These are phyloP conservation scores for Priocnemis perturbator DNA, from an alignment of 2,888 invertebrate species.

Conservation along the genomic window DNA sequence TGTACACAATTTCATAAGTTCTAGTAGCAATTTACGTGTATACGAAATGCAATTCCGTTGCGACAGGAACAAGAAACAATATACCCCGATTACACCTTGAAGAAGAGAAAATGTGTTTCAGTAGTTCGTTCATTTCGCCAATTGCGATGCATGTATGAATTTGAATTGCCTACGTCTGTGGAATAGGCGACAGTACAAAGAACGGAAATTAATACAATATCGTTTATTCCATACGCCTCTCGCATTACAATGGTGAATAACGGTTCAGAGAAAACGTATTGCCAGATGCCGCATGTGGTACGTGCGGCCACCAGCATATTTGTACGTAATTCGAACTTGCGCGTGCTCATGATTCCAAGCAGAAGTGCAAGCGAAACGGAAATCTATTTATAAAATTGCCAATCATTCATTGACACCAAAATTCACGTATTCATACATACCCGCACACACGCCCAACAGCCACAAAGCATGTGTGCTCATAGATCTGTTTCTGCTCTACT, in stretches of 20 bases:
- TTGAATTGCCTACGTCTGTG: neutral
- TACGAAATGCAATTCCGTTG: no score
- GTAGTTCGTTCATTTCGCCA: no score
- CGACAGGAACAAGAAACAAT: no score
- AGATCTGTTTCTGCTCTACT: conserved; percentile 5
- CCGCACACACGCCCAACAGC: conserved; percentile 18
- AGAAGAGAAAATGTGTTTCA: no score
- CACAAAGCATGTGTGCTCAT: conserved; percentile 25
- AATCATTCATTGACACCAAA: conserved; percentile 30
- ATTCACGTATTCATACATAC: conserved; percentile 29
- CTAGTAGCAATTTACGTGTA: no score
- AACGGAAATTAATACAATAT: conserved; percentile 62
- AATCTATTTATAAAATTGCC: conserved; percentile 26
- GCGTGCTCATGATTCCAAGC: conserved; percentile 40
- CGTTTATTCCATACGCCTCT: conserved; percentile 63
- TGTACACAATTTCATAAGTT: no score
- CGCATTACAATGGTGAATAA: conserved; percentile 57
- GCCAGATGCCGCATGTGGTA: conserved; percentile 22
- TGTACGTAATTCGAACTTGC: conserved; percentile 38
- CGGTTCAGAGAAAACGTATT: conserved; percentile 28
- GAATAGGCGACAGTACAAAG: conserved; percentile 37
- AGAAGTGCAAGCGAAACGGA: conserved; percentile 44
- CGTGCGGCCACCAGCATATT: conserved; percentile 28
- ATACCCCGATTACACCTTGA: no score
- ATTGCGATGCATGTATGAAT: no score